Conservation (phyloP, 2,797 vertebrate genomes). For the Peromyscus attwateri region DNA sequence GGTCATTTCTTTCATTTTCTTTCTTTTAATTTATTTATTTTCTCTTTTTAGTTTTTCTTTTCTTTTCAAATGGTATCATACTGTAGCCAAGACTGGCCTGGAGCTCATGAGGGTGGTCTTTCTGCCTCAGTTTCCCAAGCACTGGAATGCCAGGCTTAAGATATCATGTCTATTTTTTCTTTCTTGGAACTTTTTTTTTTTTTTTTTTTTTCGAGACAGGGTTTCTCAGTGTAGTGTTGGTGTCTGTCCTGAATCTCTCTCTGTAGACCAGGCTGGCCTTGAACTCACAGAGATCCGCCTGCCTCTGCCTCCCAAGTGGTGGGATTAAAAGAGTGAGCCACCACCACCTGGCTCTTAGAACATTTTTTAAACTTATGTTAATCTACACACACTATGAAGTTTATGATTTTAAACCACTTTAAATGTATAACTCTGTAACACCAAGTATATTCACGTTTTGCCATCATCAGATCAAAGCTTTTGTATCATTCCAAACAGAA, state of each 20-base stretch:
- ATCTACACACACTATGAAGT: background rate
- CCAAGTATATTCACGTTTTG: background rate
- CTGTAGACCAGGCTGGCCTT: background rate
- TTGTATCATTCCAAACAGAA: background rate
- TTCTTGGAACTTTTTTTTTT: background rate
- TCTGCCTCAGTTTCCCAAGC: no score
- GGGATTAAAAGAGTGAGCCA: background rate
- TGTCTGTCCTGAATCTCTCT: background rate
- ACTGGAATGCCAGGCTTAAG: no score
- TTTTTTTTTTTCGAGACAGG: no score
- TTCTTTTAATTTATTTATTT: background rate
- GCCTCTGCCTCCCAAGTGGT: background rate
- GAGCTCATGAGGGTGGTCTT: background rate
- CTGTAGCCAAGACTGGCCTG: background rate
- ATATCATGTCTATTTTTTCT: no score
- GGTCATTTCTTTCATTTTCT: background rate
- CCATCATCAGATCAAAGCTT: background rate
- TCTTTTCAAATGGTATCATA: background rate
- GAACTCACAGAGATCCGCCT: background rate
- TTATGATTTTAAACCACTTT: background rate
- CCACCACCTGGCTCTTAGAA: background rate
- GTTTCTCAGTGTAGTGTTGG: no score
- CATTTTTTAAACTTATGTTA: background rate
- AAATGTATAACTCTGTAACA: background rate
- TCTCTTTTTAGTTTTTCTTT: background rate